Conservation (phyloP, 1,140 invertebrate species). For the Heterodera schachtii region DNA sequence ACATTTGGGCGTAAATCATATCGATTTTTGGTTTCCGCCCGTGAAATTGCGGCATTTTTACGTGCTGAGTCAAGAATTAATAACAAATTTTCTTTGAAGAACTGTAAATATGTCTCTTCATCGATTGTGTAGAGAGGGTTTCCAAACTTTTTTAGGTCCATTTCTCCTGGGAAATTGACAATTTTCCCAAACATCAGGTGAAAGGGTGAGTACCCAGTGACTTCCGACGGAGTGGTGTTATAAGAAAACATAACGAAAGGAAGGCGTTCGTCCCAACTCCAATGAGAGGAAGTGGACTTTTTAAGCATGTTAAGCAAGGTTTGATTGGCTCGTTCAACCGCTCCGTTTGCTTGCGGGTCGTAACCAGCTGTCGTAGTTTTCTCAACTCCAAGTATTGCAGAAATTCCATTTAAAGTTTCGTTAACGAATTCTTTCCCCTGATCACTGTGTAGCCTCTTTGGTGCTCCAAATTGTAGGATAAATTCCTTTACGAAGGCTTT, state of each 20-base stretch:
- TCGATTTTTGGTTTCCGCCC: not conserved
- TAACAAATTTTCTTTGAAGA: slow-evolving; percentile 4
- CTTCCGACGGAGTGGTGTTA: not conserved
- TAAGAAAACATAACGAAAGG: not conserved
- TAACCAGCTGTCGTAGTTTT: slow-evolving; percentile 13
- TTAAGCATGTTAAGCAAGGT: not conserved
- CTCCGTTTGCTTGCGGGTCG: slow-evolving; percentile 9
- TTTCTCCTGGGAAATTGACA: not conserved
- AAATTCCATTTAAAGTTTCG: not conserved
- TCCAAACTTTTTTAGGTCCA: not conserved
- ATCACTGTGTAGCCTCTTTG: not conserved
- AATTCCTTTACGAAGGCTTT: not conserved
- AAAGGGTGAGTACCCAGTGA: slow-evolving; percentile 1
- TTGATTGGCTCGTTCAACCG: not conserved
- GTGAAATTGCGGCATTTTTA: slow-evolving; percentile 4
- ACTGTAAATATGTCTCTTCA: slow-evolving; percentile 8
- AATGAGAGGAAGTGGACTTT: not conserved
- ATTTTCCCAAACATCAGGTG: not conserved
- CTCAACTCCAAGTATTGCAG: not conserved
- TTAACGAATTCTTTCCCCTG: slow-evolving; percentile 21
- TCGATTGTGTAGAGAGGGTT: slow-evolving; percentile 6
- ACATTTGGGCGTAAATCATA: not conserved
- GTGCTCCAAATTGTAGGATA: not conserved
- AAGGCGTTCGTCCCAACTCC: not conserved
- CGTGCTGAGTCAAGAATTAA: not conserved